These are phyloP conservation scores for Apeira syringaria DNA, from an alignment of 2,888 invertebrate genomes.

Conservation along the genomic window DNA sequence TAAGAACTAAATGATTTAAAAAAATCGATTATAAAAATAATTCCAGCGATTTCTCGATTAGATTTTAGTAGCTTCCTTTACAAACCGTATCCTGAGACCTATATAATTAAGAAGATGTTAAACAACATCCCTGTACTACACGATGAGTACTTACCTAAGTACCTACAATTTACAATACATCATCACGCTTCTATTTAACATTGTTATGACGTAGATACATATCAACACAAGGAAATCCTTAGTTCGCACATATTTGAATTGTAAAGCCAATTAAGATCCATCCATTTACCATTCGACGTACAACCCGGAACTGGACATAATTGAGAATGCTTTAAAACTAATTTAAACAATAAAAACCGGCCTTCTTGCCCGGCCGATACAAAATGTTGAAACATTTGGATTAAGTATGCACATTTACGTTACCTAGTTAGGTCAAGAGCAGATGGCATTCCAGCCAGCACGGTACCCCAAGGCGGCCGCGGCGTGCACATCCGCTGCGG, in stretches of 20 bases:
- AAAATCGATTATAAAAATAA: no score
- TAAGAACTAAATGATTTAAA: no score
- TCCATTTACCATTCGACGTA: conserved; percentile 38
- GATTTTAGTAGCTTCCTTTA: no score
- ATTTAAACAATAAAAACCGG: conserved; percentile 23
- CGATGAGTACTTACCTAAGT: no score
- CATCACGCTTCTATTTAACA: no score
- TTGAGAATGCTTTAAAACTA: conserved; percentile 31
- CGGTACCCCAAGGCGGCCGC: conserved; percentile 73
- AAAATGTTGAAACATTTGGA: conserved; percentile 13
- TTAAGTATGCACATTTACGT: conserved; percentile 35
- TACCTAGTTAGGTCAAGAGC: conserved; percentile 83
- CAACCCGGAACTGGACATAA: conserved; percentile 40
- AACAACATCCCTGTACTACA: no score
- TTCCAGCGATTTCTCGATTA: no score
- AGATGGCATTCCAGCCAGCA: conserved; percentile 81
- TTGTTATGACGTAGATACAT: not conserved
- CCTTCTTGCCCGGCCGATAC: conserved; percentile 1
- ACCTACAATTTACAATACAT: no score
- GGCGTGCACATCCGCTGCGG: conserved; percentile 80
- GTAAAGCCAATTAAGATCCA: conserved; percentile 36
- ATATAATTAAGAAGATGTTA: no score
- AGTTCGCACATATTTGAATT: conserved; percentile 30
- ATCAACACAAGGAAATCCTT: conserved; percentile 35
- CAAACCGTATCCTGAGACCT: no score